These are phyloP conservation scores for Eriocheir sinensis DNA, from an alignment of 1,140 invertebrate genomes.

Conservation along the genomic window DNA sequence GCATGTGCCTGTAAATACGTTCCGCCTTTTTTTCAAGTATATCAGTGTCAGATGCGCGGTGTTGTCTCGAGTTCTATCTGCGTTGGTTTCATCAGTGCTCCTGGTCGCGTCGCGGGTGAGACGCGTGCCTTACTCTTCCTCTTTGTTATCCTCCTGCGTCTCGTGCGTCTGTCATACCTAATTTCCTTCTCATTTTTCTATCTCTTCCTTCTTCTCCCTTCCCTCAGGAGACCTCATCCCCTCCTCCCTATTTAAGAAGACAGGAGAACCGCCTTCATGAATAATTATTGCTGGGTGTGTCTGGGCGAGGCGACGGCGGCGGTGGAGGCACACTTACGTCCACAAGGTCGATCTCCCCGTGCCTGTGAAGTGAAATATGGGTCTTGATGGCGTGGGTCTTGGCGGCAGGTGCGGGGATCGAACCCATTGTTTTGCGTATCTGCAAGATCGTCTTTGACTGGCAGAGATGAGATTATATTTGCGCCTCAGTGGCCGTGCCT, in stretches of 20 bases:
- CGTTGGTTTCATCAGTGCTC: too few species aligned
- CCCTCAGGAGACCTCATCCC: slow-evolving; percentile 2
- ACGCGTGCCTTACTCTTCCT: background rate
- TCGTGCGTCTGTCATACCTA: background rate
- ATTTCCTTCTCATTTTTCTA: slow-evolving; percentile 16
- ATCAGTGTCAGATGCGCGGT: too few species aligned
- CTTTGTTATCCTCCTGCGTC: background rate
- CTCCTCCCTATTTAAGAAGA: slow-evolving; percentile 16
- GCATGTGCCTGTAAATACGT: too few species aligned
- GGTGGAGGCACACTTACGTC: background rate
- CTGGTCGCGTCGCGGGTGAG: too few species aligned
- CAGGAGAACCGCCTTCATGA: slow-evolving; percentile 20
- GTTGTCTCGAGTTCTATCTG: too few species aligned
- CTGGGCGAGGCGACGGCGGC: background rate
- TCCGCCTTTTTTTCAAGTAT: too few species aligned
- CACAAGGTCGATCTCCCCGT: slow-evolving; percentile 9
- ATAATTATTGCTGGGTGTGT: slow-evolving; percentile 25
- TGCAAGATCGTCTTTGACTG: background rate
- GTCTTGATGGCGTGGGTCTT: background rate
- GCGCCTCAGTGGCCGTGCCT: background rate
- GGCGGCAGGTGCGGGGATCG: background rate
- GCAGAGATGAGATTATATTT: background rate
- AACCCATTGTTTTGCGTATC: slow-evolving; percentile 1
- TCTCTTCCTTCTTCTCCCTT: background rate
- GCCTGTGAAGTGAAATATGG: background rate